Evolutionary conservation across 2,797 vertebrate species (phyloP), one percentile per base, ranked within the genome.

Genomic region (Tadarida brasiliensis): DNA sequence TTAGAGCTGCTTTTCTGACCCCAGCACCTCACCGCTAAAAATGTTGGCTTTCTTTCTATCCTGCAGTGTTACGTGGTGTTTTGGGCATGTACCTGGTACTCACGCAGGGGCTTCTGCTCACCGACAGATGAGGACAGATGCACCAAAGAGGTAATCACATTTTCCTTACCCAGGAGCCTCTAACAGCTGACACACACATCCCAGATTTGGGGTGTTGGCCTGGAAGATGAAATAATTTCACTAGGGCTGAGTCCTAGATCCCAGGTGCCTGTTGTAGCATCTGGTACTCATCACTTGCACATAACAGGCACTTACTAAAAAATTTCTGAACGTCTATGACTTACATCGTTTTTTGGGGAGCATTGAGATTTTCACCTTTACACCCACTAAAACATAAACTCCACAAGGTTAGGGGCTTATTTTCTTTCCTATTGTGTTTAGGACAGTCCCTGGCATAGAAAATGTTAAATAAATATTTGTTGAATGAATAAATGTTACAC

Each of bases 121-220:
- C 95, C 7, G 2, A 56, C 96, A 87, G 96, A 98, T 98, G 74
- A 98, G 84, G 90, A 98, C 96, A 94, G 94, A 95, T 77, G 92
- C 95, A 96, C 93, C 44, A 2, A 93, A 98, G 97, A 98, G 98
- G 98, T 98, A 98, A 98, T 95, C 20, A 70, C 44, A 24, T 85
- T 47, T 92, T 87, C 76, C 2, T 76, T 16, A 33, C 33, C 17
- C 8, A 7, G 49, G 59, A n/a, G 6, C 33, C 47, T 74, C 94
- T 47, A 30, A 39, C 28, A 47, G 10, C 57, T 33, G 51, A 16
- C 16, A 7, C 22, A 70, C 47, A 17, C 5, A 10, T 22, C 44
- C 49, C 57, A 77, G 47, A 39, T 73, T 73, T 90, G 49, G 68
- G 81, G 30, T 54, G 22, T n/a, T 30, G 39, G 16, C 44, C 22